Percentiles rank a stretch among this genome's conserved stretches.
Evolutionary conservation across 2,888 invertebrate species (phyloP).

Genomic region (Unio pictorum): DNA sequence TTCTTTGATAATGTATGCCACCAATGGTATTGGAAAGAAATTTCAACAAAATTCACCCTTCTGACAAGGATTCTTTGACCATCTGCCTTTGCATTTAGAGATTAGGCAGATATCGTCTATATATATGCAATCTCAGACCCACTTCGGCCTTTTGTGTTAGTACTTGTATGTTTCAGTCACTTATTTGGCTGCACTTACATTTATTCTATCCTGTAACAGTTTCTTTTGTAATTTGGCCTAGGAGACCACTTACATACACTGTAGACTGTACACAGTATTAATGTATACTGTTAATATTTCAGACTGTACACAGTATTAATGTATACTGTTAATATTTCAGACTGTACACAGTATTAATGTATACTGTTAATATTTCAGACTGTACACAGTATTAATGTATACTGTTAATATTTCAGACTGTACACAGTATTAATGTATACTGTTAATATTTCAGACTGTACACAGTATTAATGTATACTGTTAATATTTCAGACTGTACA

Average conservation of each 20-base stretch:
- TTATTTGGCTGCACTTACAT: too few species aligned
- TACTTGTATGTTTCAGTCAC: too few species aligned
- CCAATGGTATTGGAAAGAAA: too few species aligned
- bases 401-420: neutral
- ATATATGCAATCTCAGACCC: too few species aligned
- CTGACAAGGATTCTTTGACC: too few species aligned
- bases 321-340: neutral
- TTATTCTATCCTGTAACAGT: too few species aligned
- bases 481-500: neutral
- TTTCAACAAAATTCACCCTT: too few species aligned
- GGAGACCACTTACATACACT: neutral
- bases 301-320: conserved; percentile 26
- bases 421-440: neutral
- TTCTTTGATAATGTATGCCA: too few species aligned
- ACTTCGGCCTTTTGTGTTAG: too few species aligned
- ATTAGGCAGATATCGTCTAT: too few species aligned
- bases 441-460: neutral
- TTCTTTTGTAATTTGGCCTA: neutral
- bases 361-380: neutral
- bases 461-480: neutral
- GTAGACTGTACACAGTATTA: too few species aligned
- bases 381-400: neutral
- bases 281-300: conserved; percentile 14
- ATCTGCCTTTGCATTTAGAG: too few species aligned
- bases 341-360: neutral